Evolutionary conservation across 2,888 invertebrate species (phyloP).

Genomic region (Trypoxylon attenuatum): DNA sequence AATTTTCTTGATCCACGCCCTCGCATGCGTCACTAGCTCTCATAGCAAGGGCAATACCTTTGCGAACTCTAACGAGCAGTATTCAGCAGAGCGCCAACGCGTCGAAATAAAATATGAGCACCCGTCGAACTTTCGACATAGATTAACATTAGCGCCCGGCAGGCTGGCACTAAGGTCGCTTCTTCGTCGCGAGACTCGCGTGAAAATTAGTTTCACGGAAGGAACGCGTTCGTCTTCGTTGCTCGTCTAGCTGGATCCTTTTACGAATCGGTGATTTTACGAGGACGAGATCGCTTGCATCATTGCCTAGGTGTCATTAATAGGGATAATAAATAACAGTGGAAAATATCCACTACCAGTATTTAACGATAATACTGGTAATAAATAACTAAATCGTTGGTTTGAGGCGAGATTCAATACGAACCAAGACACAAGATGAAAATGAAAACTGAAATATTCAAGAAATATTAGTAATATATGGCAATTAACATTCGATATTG

Average conservation of each 20-base stretch:
- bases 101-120: conserved; percentile 10
- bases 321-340: too few relatives aligned
- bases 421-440: too few relatives aligned
- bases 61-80: not conserved
- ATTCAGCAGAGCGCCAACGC: not conserved
- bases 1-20: too few relatives aligned
- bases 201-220: conserved; percentile 40
- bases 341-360: too few relatives aligned
- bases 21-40: not conserved
- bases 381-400: too few relatives aligned
- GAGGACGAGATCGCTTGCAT: conserved; percentile 47
- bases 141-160: conserved; percentile 18
- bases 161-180: too few relatives aligned
- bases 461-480: too few relatives aligned
- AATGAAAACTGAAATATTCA: too few relatives aligned
- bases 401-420: too few relatives aligned
- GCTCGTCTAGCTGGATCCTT: conserved; percentile 3
- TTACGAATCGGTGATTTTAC: conserved; percentile 44
- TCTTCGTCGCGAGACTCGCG: conserved; percentile 13
- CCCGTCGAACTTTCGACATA: conserved; percentile 10
- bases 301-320: too few relatives aligned
- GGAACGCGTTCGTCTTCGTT: conserved; percentile 22
- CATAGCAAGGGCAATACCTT: not conserved
- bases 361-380: too few relatives aligned
- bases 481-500: too few relatives aligned